Evolutionary conservation across 2,797 vertebrate genomes (phyloP).

Genomic region (Rhabdomys pumilio): DNA sequence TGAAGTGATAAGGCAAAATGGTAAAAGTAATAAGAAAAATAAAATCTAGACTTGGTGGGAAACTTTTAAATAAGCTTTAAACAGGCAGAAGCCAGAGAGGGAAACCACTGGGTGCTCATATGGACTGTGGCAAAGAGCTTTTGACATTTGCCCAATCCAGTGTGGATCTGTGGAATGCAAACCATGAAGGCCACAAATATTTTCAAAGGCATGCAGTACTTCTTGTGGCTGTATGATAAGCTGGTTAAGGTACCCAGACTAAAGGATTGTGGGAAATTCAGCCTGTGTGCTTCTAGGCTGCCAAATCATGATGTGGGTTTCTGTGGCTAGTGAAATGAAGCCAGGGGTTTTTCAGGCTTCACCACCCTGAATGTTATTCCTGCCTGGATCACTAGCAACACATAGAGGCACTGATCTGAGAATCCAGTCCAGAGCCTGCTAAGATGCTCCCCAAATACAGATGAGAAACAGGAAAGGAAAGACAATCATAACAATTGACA

Average conservation of each 20-base stretch:
- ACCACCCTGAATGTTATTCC: background rate
- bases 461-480: background rate
- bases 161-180: constrained; percentile 63
- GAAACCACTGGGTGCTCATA: constrained; percentile 27
- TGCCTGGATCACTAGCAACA: background rate
- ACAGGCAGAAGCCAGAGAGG: constrained; percentile 14
- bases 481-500: background rate
- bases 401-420: background rate
- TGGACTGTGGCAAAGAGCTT: background rate
- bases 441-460: background rate
- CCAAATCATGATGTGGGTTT: constrained; percentile 35
- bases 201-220: constrained; percentile 40
- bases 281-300: background rate
- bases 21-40: constrained; percentile 64
- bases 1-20: constrained; percentile 75
- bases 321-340: constrained; percentile 16
- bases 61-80: constrained; percentile 47
- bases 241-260: constrained; percentile 1
- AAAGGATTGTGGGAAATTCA: constrained; percentile 42
- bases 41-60: constrained; percentile 58
- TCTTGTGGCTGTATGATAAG: background rate
- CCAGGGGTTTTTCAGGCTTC: background rate
- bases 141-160: constrained; percentile 30
- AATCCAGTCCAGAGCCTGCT: background rate
- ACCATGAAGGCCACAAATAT: constrained; percentile 42